Conservation (phyloP, 2,113 vertebrate genomes). For the Mola mola region DNA sequence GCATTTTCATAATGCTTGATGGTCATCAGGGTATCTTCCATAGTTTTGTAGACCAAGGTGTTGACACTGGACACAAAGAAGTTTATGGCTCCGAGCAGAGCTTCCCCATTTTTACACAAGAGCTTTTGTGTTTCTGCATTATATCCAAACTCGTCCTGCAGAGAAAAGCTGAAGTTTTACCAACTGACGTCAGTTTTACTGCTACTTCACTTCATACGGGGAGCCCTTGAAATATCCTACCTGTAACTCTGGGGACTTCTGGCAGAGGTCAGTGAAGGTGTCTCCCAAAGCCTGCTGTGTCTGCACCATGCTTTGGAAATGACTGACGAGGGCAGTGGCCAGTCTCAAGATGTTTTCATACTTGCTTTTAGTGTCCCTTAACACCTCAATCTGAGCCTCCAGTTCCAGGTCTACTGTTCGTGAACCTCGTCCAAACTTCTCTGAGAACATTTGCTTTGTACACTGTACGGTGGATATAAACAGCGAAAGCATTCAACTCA, state of each 20-base stretch:
- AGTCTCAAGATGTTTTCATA: constrained; percentile 91
- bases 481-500: background rate
- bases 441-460: constrained; percentile 95
- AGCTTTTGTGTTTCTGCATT: constrained; percentile 97
- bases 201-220: background rate
- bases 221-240: constrained; percentile 58
- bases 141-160: constrained; percentile 97
- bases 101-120: constrained; percentile 95
- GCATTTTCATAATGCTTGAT: constrained; percentile 95
- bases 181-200: background rate
- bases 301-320: constrained; percentile 96
- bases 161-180: constrained; percentile 6
- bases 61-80: constrained; percentile 98
- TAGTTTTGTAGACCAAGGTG: constrained; percentile 97
- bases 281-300: constrained; percentile 95
- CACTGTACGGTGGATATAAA: constrained; percentile 79
- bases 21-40: constrained; percentile 97
- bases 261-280: constrained; percentile 96
- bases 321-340: constrained; percentile 88
- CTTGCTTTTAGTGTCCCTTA: constrained; percentile 95
- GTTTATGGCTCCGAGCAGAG: constrained; percentile 92
- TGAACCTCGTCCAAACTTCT: constrained; percentile 93
- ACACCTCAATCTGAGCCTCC: constrained; percentile 94
- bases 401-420: constrained; percentile 96
- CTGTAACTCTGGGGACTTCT: constrained; percentile 97